Conservation (phyloP, 2,797 vertebrate genomes). For the Lagodon rhomboides region DNA sequence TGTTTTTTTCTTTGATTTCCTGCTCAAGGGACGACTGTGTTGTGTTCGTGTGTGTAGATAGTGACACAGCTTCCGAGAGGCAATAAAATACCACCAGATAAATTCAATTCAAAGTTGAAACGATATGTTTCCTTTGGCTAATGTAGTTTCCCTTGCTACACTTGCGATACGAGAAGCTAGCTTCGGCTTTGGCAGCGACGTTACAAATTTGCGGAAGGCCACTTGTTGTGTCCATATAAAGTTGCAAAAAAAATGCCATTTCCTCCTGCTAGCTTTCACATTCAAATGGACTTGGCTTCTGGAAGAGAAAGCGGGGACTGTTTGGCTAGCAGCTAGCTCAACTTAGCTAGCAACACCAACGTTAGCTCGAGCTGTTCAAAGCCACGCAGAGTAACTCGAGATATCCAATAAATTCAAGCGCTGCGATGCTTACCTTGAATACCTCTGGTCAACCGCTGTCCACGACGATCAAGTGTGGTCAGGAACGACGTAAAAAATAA, state of each 20-base stretch:
- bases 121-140: conserved; percentile 1
- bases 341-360: conserved; percentile 65
- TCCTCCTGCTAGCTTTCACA: conserved; percentile 9
- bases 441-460: conserved; percentile 44
- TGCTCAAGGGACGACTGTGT: background rate
- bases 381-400: background rate
- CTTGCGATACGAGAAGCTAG: conserved; percentile 4
- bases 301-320: conserved; percentile 52
- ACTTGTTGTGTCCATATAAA: background rate
- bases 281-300: background rate
- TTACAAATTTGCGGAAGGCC: conserved; percentile 9
- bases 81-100: background rate
- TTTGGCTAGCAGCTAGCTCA: conserved; percentile 73
- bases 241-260: conserved; percentile 17
- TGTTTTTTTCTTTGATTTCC: background rate
- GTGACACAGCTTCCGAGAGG: background rate
- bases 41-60: background rate
- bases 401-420: background rate
- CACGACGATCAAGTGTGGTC: conserved; percentile 51
- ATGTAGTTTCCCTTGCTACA: conserved; percentile 1
- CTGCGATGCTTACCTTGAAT: conserved; percentile 70
- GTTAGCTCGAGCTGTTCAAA: conserved; percentile 38
- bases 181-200: background rate
- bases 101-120: conserved; percentile 2
- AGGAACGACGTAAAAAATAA: conserved; percentile 59